Percentiles rank a stretch among this genome's conserved stretches.
Evolutionary conservation across 2,797 vertebrate species (phyloP).

Genomic region (Eutrigla gurnardus): DNA sequence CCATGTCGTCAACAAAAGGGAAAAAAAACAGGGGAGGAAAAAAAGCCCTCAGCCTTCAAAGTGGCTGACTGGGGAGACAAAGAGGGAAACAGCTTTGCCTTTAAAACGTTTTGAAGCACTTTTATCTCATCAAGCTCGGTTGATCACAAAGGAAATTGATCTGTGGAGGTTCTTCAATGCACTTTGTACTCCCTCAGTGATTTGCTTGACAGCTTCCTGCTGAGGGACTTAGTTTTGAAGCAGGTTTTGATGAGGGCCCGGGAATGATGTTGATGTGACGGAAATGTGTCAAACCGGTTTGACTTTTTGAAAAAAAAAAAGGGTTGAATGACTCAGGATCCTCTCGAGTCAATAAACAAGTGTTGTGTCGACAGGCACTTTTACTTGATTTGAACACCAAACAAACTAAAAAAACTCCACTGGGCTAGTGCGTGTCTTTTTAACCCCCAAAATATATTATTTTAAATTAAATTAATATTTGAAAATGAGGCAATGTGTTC

Average conservation of each 20-base stretch:
- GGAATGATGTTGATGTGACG: conserved; percentile 54
- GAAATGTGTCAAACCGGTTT: conserved; percentile 47
- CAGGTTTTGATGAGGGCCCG: conserved; percentile 51
- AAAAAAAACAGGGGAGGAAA: conserved; percentile 23
- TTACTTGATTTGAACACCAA: neutral
- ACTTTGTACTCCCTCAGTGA: conserved; percentile 63
- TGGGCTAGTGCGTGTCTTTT: neutral
- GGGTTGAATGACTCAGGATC: conserved; percentile 4
- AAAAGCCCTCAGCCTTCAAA: conserved; percentile 61
- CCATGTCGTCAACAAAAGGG: conserved; percentile 50
- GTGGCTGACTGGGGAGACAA: conserved; percentile 57
- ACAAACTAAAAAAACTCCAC: neutral
- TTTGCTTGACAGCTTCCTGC: conserved; percentile 72
- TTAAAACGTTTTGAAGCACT: conserved; percentile 73
- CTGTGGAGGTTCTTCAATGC: conserved; percentile 62
- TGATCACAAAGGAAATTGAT: conserved; percentile 83
- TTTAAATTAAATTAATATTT: conserved; percentile 50
- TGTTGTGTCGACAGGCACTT: neutral
- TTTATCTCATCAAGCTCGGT: conserved; percentile 76
- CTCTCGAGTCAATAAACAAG: conserved; percentile 10
- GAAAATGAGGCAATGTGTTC: conserved; percentile 50
- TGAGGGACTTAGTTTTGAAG: conserved; percentile 58
- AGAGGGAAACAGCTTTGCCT: conserved; percentile 66
- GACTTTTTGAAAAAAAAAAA: neutral
- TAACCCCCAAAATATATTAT: neutral